Evolutionary conservation across 2,888 invertebrate species (phyloP), one percentile per base, ranked within the genome.

Genomic region (Monopis laevigella): DNA sequence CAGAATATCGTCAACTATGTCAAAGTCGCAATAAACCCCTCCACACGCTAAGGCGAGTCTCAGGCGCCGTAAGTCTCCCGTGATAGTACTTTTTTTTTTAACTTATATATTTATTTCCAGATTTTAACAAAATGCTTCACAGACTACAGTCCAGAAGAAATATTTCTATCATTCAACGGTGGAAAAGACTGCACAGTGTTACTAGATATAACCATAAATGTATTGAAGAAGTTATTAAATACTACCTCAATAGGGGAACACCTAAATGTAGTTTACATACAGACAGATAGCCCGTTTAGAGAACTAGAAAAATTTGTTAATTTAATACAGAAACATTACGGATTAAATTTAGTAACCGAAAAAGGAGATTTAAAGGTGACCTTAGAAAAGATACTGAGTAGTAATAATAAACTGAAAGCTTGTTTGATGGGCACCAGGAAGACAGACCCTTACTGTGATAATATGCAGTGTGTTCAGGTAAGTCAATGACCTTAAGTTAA

Each of bases 151-250:
- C 62, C 88, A 13, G 83, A 89, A 41, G 89, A 94, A 65, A 78
- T 96, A 11, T 94, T 95, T 56, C 62, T 99, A 19, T 92, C 96
- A 17, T 99, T 98, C 69, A 99, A 99, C 63, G 99, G 99, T 2
- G 99, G 99, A 1, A 99, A 99, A 78, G 99, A 99, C 74, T 98
- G 98, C 62, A 98, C 98, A 0, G 94, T 90, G 0, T 82, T 98
- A 10, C 75, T 99, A 47, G 77, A 81, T 47, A 52, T 80, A 18
- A 64, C 67, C 7, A 48, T 74, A 49, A 54, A 67, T 43, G 46
- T 67, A 45, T 44, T 82, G 29, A 53, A 58, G 43, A 56, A 71
- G 5, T 51, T 65, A 28, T 54, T 63, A 45, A 58, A 61, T 32
- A 49, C 54, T 5, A 58, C 65, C 2, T 53, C 75, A 18, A 56